Evolutionary conservation across 1,140 invertebrate species (phyloP), one percentile per base, ranked within the genome.

Genomic region (Drosophila nannoptera): DNA sequence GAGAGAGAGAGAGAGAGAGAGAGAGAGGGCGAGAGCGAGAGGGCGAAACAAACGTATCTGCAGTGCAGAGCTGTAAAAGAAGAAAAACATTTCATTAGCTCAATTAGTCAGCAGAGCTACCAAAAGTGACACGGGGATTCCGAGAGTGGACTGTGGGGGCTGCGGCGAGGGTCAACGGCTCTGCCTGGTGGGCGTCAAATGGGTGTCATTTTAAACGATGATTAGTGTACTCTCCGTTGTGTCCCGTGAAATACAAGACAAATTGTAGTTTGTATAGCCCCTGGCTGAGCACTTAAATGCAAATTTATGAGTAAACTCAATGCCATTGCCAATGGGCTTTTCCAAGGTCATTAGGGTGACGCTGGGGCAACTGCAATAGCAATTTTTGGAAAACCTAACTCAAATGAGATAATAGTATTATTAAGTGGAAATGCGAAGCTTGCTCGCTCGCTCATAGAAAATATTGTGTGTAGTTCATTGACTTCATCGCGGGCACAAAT

Each of bases 71-170:
- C 64, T 55, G 56, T 42, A 50, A 4, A 36, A 63, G 38, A 62
- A 56, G 48, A 58, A 78, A 75, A 74, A 61, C 76, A 65, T 80
- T 83, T 83, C 80, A 83, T 84, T 86, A 83, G 80, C 80, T 80
- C 80, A 83, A 83, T 83, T 83, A 83, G 81, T 72, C 60, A 60
- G 54, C 45, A 60, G 5, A 56, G 56, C 49, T 53, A 66, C 68
- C 32, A 59, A 59, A 58, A 49, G 55, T 70, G 50, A 32, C 61
- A 46, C 29, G 22, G 48, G 61, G 46, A 69, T 73, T 54, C 22
- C 22, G 22, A 22, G 63, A 29, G 14, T 4, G 22, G 35, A 9
- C 22, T 14, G 49, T 45, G 29, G 8, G 53, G 11, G 29, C 7
- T 38, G 48, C 40, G 35, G n/a, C n/a, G n/a, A n/a, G 22, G 22